Evolutionary conservation across 2,797 vertebrate species (phyloP).

Genomic region (Oreonectes daqikongensis): DNA sequence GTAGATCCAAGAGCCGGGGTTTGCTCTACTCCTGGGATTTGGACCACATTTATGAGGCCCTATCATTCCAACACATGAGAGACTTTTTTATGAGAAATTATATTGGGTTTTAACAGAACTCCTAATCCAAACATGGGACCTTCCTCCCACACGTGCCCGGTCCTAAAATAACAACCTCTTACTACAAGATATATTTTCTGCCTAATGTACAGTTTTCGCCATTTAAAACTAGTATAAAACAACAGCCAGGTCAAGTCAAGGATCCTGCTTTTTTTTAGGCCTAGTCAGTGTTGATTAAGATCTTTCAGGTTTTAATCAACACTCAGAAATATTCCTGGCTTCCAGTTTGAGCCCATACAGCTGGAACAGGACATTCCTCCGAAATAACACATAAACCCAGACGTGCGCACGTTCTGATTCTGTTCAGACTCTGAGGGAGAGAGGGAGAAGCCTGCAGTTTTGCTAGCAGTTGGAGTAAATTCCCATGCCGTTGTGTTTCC

Average conservation of each 20-base stretch:
- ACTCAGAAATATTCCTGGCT: constrained; percentile 53
- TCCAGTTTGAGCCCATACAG: constrained; percentile 52
- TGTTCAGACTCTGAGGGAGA: constrained; percentile 17
- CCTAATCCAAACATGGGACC: constrained; percentile 46
- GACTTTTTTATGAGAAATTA: constrained; percentile 43
- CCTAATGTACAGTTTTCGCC: constrained; percentile 36
- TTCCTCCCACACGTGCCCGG: constrained; percentile 17
- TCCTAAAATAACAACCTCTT: constrained; percentile 47
- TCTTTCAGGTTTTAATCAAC: constrained; percentile 57
- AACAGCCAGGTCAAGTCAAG: constrained; percentile 34
- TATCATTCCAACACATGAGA: constrained; percentile 38
- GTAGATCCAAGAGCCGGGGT: background rate
- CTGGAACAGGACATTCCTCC: constrained; percentile 47
- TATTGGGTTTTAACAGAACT: constrained; percentile 40
- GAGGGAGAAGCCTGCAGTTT: background rate
- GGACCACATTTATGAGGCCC: constrained; percentile 4
- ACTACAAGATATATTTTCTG: constrained; percentile 31
- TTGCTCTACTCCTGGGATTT: background rate
- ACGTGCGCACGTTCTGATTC: constrained; percentile 37
- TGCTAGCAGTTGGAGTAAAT: constrained; percentile 32
- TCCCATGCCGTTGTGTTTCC: constrained; percentile 52
- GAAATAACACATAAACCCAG: constrained; percentile 44
- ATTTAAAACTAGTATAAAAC: constrained; percentile 46
- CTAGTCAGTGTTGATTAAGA: constrained; percentile 60
- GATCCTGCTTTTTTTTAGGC: constrained; percentile 48